A percentile compares a stretch with the other conserved stretches of the same genome.
These are phyloP conservation scores for Triplophysa siluroides DNA, from an alignment of 2,113 vertebrate genomes.

Conservation along the genomic window DNA sequence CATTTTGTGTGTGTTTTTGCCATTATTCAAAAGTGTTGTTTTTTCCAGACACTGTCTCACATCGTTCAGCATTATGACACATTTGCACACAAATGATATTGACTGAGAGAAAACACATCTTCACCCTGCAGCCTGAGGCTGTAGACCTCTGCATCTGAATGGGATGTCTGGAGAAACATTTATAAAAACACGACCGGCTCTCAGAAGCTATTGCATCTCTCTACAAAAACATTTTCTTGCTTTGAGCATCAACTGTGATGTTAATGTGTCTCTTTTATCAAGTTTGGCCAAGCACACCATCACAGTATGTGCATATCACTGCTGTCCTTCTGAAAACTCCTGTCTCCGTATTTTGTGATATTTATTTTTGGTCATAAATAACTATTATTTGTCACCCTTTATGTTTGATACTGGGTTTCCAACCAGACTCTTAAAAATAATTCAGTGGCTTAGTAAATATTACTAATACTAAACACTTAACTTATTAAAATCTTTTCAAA, in stretches of 20 bases:
- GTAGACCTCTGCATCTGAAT: neutral
- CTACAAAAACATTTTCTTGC: slow-evolving; percentile 7
- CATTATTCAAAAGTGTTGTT: neutral
- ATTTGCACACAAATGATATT: slow-evolving; percentile 10
- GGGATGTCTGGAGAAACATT: neutral
- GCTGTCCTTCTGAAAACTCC: no score
- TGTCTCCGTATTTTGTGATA: no score
- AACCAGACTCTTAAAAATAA: no score
- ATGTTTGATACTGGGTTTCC: no score
- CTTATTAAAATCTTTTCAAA: no score
- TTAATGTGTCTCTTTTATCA: neutral
- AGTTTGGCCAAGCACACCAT: neutral
- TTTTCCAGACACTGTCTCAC: neutral
- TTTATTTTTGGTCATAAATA: no score
- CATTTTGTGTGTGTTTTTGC: slow-evolving; percentile 3
- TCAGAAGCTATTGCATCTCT: neutral
- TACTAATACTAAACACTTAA: no score
- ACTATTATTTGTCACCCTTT: no score
- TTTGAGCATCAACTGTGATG: neutral
- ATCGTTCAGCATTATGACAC: slow-evolving; percentile 3
- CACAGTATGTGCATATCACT: neutral
- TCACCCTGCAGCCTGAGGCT: neutral
- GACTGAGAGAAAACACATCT: slow-evolving; percentile 21
- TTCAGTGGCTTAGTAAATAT: no score
- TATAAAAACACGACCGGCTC: neutral